Percentiles rank a stretch among this genome's conserved stretches.
Evolutionary conservation across 2,888 invertebrate genomes (phyloP).

Genomic region (Latrodectus hesperus): DNA sequence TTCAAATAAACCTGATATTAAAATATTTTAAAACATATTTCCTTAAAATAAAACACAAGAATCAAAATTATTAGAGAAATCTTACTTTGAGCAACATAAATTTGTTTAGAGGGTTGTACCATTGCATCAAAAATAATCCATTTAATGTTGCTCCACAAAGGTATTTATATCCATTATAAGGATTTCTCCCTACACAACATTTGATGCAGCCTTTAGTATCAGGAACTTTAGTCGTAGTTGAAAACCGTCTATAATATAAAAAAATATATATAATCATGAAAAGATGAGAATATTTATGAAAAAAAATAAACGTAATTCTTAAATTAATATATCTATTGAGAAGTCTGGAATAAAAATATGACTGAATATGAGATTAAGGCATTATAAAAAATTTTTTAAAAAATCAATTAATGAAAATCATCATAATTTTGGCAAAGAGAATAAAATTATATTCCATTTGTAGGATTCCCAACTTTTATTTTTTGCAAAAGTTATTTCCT

Average conservation of each 20-base stretch:
- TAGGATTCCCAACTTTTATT: no score
- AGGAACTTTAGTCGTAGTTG: constrained; percentile 89
- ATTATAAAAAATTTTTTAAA: no score
- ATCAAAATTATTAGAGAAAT: background rate
- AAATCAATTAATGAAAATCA: no score
- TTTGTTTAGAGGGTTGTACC: constrained; percentile 88
- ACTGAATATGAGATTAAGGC: no score
- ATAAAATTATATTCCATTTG: no score
- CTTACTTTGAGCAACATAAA: constrained; percentile 89
- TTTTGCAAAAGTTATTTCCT: no score
- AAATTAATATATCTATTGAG: background rate
- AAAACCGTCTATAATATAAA: constrained; percentile 81
- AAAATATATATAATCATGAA: no score
- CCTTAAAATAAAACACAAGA: background rate
- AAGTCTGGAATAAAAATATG: background rate
- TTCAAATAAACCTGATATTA: no score
- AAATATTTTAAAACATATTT: background rate
- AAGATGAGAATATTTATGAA: background rate
- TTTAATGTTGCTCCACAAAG: constrained; percentile 93
- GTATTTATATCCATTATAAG: constrained; percentile 98
- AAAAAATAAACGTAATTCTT: background rate
- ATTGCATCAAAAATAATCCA: constrained; percentile 98
- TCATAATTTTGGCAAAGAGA: no score
- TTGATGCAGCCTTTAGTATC: constrained; percentile 95
- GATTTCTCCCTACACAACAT: constrained; percentile 96